A percentile compares a stretch with the other conserved stretches of the same genome.
phyloP scores from a whole-genome alignment of 2,113 vertebrate species.

The Python bivittatus region DNA sequence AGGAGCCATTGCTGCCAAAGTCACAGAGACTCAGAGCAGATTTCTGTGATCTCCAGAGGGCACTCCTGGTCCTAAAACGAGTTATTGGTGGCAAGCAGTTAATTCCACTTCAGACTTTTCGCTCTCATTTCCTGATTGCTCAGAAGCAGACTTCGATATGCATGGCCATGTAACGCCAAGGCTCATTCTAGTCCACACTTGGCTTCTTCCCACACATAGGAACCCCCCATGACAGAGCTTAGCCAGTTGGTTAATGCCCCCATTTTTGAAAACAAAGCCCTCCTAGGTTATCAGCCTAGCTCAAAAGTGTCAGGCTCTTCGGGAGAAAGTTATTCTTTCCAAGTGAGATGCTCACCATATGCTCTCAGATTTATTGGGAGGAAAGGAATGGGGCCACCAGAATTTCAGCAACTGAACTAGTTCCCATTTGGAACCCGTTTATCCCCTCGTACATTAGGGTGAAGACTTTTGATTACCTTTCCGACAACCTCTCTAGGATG shows the following conservation, averaged over 20 bases:
- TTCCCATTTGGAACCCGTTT: background rate
- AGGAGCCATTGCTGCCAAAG: background rate
- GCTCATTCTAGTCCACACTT: background rate
- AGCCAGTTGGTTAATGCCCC: background rate
- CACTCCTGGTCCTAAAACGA: background rate
- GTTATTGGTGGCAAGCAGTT: conserved; percentile 6
- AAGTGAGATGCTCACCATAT: background rate
- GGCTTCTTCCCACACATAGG: background rate
- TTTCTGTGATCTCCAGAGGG: conserved; percentile 11
- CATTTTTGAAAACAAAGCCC: background rate
- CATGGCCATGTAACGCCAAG: background rate
- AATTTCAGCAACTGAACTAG: background rate
- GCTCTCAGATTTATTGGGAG: background rate
- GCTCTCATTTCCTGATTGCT: fast-evolving
- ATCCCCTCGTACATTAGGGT: background rate
- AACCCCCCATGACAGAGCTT: background rate
- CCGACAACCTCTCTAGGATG: background rate
- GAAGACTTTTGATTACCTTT: background rate
- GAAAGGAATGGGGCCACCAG: background rate
- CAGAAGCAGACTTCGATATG: background rate
- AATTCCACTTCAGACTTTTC: background rate
- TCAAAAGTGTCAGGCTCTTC: background rate
- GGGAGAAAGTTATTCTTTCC: background rate
- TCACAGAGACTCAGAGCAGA: background rate
- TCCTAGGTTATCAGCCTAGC: background rate